Base-by-base conservation (phyloP, 2,113 vertebrate species). In the Patagioenas fasciata region DNA sequence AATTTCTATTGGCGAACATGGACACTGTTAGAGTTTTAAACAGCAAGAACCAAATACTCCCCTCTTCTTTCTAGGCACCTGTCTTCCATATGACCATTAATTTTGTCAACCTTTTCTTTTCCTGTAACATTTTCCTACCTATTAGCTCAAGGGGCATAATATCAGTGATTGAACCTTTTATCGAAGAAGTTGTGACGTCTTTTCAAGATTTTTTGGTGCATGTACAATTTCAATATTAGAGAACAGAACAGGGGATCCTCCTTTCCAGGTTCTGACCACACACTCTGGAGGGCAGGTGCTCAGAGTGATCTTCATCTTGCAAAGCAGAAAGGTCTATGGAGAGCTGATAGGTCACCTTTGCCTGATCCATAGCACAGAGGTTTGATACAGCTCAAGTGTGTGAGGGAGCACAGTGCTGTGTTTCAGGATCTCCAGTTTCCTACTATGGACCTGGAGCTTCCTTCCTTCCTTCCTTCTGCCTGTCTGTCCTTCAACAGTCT, bases 221-320 rank as follows among this genome's bases (percentile, higher is more conserved):
- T 0, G 0, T 25, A n/a, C 10, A 23, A 11, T 53, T 69, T 83
- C 36, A 17, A 6, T 8, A 4, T 73, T 58, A 58, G 60, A 44
- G 34, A 48, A 15, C 0, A 1, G 21, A 40, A 48, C 6, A 48
- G 18, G 23, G 24, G 15, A 69, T 50, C 23, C 13, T 14, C 4
- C 4, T 73, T 62, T 72, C 32, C 42, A 62, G 75, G 40, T 64
- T 77, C n/a, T 36, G 29, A 50, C 24, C 40, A 5, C n/a, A 21
- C 0, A 1, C 11, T 73, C 34, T 1, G 18, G 32, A 51, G 60
- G 60, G 32, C 36, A 40, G 70, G n/a, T 15, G 6, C 24, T 32
- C 8, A 13, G 9, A 34, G 6, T 2, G 0, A 4, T 8, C 75
- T 38, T 38, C 9, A 13, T 47, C 60, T 56, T 28, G 18, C 0